These are phyloP conservation scores for Drosophila ananassae DNA, from an alignment of 1,140 invertebrate species.

Conservation along the genomic window DNA sequence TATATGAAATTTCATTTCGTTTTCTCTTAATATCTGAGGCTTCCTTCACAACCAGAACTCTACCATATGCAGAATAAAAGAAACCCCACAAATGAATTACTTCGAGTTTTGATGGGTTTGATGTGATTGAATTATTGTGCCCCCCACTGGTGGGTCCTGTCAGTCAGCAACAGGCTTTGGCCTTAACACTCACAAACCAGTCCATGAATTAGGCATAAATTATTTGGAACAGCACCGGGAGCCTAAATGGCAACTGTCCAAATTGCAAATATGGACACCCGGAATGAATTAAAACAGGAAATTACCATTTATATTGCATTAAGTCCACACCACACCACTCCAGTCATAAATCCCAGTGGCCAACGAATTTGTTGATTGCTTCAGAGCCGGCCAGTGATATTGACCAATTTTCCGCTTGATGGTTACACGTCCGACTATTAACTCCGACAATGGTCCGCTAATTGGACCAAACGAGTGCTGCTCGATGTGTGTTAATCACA, in stretches of 20 bases:
- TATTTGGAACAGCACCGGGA: slow-evolving; percentile 9
- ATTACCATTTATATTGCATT: slow-evolving; percentile 71
- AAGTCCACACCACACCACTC: slow-evolving; percentile 42
- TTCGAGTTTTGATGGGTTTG: neutral
- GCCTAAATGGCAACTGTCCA: slow-evolving; percentile 12
- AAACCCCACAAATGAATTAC: neutral
- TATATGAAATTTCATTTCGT: neutral
- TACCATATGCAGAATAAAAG: neutral
- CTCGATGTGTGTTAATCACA: slow-evolving; percentile 27
- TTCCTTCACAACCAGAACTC: neutral
- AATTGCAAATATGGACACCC: slow-evolving; percentile 45
- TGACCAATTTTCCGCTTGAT: slow-evolving; percentile 36
- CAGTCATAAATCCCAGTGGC: slow-evolving; percentile 7
- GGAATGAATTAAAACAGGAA: slow-evolving; percentile 60
- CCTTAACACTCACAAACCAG: slow-evolving; percentile 3
- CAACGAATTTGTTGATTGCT: slow-evolving; percentile 12
- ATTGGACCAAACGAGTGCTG: slow-evolving; percentile 23
- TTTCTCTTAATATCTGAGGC: neutral
- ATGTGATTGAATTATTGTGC: neutral
- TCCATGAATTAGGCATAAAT: slow-evolving; percentile 30
- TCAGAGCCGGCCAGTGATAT: slow-evolving; percentile 14
- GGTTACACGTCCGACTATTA: slow-evolving; percentile 36
- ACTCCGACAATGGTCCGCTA: slow-evolving; percentile 28
- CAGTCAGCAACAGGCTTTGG: slow-evolving; percentile 18
- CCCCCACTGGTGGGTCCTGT: neutral